A percentile compares a stretch with the other conserved stretches of the same genome.
These are phyloP conservation scores for Rhimphoctona megacephalus DNA, from an alignment of 2,888 invertebrate genomes.

Conservation along the genomic window DNA sequence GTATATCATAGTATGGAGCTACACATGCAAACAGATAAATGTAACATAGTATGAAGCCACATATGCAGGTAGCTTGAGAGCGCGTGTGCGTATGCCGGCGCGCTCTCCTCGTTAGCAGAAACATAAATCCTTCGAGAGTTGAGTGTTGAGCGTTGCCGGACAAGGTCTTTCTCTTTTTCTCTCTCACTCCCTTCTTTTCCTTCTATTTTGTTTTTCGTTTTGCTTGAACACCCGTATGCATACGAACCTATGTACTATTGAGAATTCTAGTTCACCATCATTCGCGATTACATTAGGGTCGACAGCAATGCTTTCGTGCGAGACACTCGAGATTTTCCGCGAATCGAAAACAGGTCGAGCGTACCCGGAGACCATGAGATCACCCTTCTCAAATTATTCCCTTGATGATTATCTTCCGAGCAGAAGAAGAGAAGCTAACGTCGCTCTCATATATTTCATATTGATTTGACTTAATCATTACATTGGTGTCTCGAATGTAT, in stretches of 20 bases:
- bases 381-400: slow-evolving; percentile 67
- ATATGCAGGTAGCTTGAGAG: slow-evolving; percentile 24
- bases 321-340: slow-evolving; percentile 69
- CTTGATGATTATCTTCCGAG: slow-evolving; percentile 53
- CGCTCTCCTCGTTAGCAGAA: slow-evolving; percentile 72
- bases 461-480: slow-evolving; percentile 55
- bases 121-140: slow-evolving; percentile 72
- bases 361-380: slow-evolving; percentile 66
- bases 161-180: slow-evolving; percentile 65
- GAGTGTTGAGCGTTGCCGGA: slow-evolving; percentile 59
- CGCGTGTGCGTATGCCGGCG: slow-evolving; percentile 59
- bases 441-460: slow-evolving; percentile 32
- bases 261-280: slow-evolving; percentile 38
- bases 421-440: background rate
- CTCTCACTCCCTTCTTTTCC: slow-evolving; percentile 53
- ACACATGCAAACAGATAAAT: slow-evolving; percentile 34
- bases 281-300: slow-evolving; percentile 66
- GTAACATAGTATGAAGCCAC: slow-evolving; percentile 37
- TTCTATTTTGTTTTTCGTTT: slow-evolving; percentile 10
- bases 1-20: background rate
- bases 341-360: slow-evolving; percentile 72
- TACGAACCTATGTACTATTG: background rate
- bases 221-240: slow-evolving; percentile 9
- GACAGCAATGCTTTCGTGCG: slow-evolving; percentile 63
- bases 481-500: background rate